Percentiles rank a stretch among this genome's conserved stretches.
Evolutionary conservation across 2,113 vertebrate species (phyloP).

Genomic region (Eretmochelys imbricata): DNA sequence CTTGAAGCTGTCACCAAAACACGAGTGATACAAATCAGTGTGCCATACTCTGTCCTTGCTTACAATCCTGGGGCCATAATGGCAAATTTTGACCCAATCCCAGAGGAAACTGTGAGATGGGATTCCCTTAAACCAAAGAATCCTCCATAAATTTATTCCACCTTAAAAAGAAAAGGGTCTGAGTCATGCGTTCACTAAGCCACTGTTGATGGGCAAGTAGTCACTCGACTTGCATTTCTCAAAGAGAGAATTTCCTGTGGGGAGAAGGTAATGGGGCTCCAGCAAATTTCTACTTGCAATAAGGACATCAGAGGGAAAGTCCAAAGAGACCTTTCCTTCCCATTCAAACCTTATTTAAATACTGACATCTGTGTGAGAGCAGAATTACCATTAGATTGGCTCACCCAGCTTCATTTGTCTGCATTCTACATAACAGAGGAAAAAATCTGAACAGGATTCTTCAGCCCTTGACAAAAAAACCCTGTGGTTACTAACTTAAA

Average conservation of each 20-base stretch:
- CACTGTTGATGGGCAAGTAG: neutral
- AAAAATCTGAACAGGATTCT: neutral
- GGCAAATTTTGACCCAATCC: neutral
- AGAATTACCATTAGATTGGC: neutral
- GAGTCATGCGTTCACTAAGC: slow-evolving; percentile 29
- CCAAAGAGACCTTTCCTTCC: slow-evolving; percentile 54
- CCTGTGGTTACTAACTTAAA: slow-evolving; percentile 40
- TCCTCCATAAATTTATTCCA: slow-evolving; percentile 61
- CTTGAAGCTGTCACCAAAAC: neutral
- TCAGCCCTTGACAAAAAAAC: neutral
- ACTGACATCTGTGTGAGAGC: neutral
- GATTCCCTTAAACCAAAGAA: neutral
- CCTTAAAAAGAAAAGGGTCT: slow-evolving; percentile 30
- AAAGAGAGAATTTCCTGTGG: slow-evolving; percentile 40
- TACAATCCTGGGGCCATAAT: rapidly evolving
- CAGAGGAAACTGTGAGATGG: neutral
- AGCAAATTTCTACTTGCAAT: slow-evolving; percentile 57
- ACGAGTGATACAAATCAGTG: neutral
- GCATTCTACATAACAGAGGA: neutral
- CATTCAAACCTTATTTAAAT: slow-evolving; percentile 67
- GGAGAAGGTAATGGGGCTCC: slow-evolving; percentile 41
- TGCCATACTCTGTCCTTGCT: neutral
- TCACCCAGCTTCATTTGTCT: neutral
- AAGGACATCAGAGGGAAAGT: slow-evolving; percentile 36
- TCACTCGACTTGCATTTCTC: slow-evolving; percentile 20